A percentile compares a stretch with the other conserved stretches of the same genome.
phyloP scores from a whole-genome alignment of 2,888 invertebrate genomes.

The Epinotia nisella region DNA sequence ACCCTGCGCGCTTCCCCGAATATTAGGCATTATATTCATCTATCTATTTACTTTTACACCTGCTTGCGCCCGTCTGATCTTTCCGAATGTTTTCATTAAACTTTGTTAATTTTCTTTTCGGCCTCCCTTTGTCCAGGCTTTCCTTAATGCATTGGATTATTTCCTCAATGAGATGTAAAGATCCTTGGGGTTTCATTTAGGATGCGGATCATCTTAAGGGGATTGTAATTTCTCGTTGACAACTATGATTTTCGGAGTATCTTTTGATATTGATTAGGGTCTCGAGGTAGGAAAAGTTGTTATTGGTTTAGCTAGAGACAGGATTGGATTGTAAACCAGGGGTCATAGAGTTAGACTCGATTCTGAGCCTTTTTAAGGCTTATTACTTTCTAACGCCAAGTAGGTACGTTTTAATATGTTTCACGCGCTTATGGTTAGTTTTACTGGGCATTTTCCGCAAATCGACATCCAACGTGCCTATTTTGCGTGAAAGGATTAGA shows the following conservation, averaged over 20 bases:
- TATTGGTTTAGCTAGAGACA: too few relatives aligned
- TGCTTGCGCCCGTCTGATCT: constrained; percentile 56
- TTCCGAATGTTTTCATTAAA: constrained; percentile 74
- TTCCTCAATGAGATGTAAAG: constrained; percentile 51
- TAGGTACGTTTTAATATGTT: too few relatives aligned
- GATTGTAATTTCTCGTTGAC: constrained; percentile 25
- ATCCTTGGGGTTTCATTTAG: constrained; percentile 11
- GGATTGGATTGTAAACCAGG: too few relatives aligned
- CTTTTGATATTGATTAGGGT: neutral
- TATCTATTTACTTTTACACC: constrained; percentile 64
- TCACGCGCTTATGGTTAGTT: too few relatives aligned
- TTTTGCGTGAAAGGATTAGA: too few relatives aligned
- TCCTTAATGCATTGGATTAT: constrained; percentile 53
- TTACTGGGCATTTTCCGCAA: too few relatives aligned
- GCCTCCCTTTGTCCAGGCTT: constrained; percentile 48
- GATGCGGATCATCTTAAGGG: constrained; percentile 21
- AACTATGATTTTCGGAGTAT: constrained; percentile 7
- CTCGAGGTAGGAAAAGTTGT: neutral
- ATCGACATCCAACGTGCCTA: too few relatives aligned
- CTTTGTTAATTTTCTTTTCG: constrained; percentile 71
- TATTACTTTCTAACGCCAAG: too few relatives aligned
- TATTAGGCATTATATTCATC: constrained; percentile 57
- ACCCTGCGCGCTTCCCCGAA: constrained; percentile 47
- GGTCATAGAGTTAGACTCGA: too few relatives aligned
- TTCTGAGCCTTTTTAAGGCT: too few relatives aligned